phyloP scores from a whole-genome alignment of 1,140 invertebrate genomes.

The Papilio aristodemus region DNA sequence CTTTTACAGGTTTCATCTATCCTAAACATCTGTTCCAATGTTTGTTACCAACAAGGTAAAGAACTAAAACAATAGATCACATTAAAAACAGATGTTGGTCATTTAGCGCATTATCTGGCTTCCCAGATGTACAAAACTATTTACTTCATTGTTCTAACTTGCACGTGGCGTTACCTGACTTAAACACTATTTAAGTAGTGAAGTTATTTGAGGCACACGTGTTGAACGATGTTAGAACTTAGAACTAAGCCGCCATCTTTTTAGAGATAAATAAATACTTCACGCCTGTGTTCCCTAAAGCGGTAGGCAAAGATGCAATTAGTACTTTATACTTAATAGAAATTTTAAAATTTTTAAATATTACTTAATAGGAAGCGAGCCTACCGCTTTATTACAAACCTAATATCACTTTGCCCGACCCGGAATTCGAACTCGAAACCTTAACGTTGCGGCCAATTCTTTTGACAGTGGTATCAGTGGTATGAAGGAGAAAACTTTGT shows the following conservation, averaged over 20 bases:
- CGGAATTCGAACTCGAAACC: too few relatives aligned
- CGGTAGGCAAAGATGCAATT: too few relatives aligned
- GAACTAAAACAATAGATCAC: constrained; percentile 17
- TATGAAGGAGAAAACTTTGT: too few relatives aligned
- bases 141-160: constrained; percentile 21
- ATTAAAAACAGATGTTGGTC: constrained; percentile 29
- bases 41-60: constrained; percentile 10
- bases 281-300: too few relatives aligned
- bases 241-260: not conserved
- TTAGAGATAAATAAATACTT: too few relatives aligned
- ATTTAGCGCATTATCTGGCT: constrained; percentile 5
- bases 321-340: too few relatives aligned
- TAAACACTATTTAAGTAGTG: constrained; percentile 4
- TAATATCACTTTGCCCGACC: too few relatives aligned
- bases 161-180: constrained; percentile 27
- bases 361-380: too few relatives aligned
- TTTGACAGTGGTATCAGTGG: too few relatives aligned
- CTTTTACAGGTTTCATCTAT: constrained; percentile 27
- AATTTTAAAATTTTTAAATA: too few relatives aligned
- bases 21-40: constrained; percentile 34
- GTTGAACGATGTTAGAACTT: not conserved
- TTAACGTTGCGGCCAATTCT: too few relatives aligned
- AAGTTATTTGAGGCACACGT: not conserved
- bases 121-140: constrained; percentile 18
- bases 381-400: too few relatives aligned